Conservation (phyloP, 2,113 vertebrate genomes). For the Pseudolaguvia tuberculata region DNA sequence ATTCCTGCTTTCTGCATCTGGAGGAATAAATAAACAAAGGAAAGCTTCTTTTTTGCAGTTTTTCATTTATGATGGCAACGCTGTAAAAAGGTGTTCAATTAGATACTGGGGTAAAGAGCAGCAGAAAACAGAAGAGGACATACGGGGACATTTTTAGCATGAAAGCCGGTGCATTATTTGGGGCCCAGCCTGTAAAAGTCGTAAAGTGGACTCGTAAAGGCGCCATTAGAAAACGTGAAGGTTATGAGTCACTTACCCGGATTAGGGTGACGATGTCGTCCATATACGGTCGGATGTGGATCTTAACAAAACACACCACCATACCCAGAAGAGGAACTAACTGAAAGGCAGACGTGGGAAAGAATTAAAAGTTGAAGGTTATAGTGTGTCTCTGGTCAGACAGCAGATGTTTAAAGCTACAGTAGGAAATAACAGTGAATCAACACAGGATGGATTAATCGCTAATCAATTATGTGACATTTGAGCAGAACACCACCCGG, state of each 20-base stretch:
- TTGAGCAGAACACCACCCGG: no score
- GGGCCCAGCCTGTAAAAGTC: not conserved
- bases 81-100: slow-evolving; percentile 2
- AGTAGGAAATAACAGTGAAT: no score
- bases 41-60: slow-evolving; percentile 44
- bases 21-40: slow-evolving; percentile 58
- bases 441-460: no score
- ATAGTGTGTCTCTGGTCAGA: not conserved
- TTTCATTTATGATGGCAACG: slow-evolving; percentile 9
- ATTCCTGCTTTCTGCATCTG: slow-evolving; percentile 55
- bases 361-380: not conserved
- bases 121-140: not conserved
- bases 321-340: slow-evolving; percentile 97
- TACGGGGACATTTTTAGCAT: not conserved
- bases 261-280: slow-evolving; percentile 98
- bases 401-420: not conserved
- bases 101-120: not conserved
- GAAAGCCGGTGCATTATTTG: not conserved
- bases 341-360: slow-evolving; percentile 34
- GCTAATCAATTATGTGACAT: no score
- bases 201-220: no score
- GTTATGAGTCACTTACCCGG: slow-evolving; percentile 76
- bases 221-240: not conserved
- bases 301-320: slow-evolving; percentile 96
- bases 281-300: slow-evolving; percentile 99